Conservation (phyloP, 2,113 vertebrate genomes). For the Macaca nemestrina region DNA sequence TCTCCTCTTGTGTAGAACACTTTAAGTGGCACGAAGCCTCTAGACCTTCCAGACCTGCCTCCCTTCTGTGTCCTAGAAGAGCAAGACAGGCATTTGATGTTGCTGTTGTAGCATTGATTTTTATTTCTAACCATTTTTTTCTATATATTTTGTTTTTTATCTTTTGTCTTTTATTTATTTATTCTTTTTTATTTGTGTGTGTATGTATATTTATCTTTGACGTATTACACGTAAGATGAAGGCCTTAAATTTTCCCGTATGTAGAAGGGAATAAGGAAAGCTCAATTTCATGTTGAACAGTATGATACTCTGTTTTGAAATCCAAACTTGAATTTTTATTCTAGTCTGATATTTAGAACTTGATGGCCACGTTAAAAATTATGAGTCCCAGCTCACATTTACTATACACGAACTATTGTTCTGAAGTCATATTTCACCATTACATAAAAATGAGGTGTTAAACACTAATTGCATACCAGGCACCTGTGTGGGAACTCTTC, state of each 20-base stretch:
- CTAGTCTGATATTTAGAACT: background rate
- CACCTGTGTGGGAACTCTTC: background rate
- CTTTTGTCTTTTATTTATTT: background rate
- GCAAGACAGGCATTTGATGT: background rate
- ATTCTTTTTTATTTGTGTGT: background rate
- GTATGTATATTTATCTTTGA: background rate
- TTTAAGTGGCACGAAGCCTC: background rate
- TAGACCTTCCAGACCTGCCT: background rate
- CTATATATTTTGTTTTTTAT: background rate
- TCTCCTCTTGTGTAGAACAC: background rate
- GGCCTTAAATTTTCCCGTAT: background rate
- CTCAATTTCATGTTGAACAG: background rate
- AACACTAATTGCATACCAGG: background rate
- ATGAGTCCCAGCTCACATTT: background rate
- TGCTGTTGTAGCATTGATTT: background rate
- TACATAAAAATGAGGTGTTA: background rate
- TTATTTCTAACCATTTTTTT: background rate
- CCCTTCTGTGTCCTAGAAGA: background rate
- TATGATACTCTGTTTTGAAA: background rate
- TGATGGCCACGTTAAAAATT: conserved; percentile 6
- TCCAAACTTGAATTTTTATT: background rate
- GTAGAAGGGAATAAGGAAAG: background rate
- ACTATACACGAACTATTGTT: background rate
- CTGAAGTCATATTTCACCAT: background rate
- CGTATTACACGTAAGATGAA: background rate